Conservation (phyloP, 2,888 invertebrate species). For the Seira sanloemensis region DNA sequence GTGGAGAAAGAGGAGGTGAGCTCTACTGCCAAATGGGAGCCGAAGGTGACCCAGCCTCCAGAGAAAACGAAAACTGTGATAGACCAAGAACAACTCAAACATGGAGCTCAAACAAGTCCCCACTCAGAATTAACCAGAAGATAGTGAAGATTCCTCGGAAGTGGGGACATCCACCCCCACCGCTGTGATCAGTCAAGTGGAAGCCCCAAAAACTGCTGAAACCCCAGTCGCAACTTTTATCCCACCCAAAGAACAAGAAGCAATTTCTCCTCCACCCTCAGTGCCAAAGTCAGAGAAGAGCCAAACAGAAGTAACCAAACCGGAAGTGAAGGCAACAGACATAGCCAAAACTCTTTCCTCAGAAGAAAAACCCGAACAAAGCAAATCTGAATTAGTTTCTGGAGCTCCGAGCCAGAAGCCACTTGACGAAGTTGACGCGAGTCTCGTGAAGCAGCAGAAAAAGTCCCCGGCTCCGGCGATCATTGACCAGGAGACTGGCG, state of each 20-base stretch:
- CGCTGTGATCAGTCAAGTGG: too few relatives aligned
- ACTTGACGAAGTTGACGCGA: too few relatives aligned
- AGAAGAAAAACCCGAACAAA: neutral
- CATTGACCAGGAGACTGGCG: conserved; percentile 84
- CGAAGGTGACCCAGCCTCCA: neutral
- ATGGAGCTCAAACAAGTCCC: too few relatives aligned
- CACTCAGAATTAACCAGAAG: too few relatives aligned
- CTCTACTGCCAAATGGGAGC: too few relatives aligned
- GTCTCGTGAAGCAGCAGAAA: conserved; percentile 1
- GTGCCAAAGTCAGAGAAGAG: neutral
- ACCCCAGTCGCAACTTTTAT: neutral
- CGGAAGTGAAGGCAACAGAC: too few relatives aligned
- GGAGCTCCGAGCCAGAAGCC: neutral
- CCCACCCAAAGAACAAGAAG: neutral
- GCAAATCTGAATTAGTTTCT: neutral
- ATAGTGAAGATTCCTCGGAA: too few relatives aligned
- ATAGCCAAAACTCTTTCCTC: too few relatives aligned
- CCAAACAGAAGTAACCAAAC: neutral
- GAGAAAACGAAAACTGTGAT: neutral
- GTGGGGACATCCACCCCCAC: too few relatives aligned
- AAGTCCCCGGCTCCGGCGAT: conserved; percentile 74
- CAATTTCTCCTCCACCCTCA: neutral
- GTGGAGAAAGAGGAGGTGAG: too few relatives aligned
- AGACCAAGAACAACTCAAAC: too few relatives aligned
- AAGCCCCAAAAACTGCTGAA: neutral